These are phyloP conservation scores for Nasonia longicornis DNA, from an alignment of 1,140 invertebrate species.

Conservation along the genomic window DNA sequence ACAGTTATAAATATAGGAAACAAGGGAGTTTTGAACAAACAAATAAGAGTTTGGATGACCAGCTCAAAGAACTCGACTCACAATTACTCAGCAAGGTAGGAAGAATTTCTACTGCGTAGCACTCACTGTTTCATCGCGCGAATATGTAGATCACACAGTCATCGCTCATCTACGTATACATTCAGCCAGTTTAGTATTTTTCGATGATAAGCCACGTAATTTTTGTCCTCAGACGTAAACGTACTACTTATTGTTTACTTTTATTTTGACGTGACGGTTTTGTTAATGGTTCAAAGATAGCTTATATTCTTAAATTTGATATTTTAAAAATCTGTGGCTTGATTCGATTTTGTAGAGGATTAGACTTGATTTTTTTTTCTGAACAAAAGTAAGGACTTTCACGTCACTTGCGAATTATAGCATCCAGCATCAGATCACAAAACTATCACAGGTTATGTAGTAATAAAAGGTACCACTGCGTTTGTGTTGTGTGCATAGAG, in stretches of 20 bases:
- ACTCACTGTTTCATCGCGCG: conserved; percentile 41
- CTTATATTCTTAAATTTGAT: not conserved
- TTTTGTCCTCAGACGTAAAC: conserved; percentile 23
- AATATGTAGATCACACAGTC: conserved; percentile 31
- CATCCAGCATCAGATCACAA: conserved; percentile 54
- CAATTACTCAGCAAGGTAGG: conserved; percentile 80
- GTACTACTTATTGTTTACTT: conserved; percentile 23
- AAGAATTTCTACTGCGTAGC: conserved; percentile 60
- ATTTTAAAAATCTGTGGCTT: conserved; percentile 21
- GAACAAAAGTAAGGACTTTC: conserved; percentile 30
- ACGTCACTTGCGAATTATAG: conserved; percentile 51
- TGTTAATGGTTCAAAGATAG: not conserved
- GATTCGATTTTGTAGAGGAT: conserved; percentile 9
- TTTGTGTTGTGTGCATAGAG: conserved; percentile 55
- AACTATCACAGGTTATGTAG: conserved; percentile 60
- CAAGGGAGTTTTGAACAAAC: conserved; percentile 79
- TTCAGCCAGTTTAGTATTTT: conserved; percentile 32
- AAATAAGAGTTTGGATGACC: conserved; percentile 83
- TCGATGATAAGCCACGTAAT: conserved; percentile 19
- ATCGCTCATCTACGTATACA: conserved; percentile 32
- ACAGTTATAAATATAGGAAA: conserved; percentile 72
- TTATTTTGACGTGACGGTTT: not conserved
- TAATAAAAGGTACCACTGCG: conserved; percentile 63
- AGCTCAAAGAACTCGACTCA: conserved; percentile 84
- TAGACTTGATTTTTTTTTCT: conserved; percentile 38